Evolutionary conservation across 2,888 invertebrate species (phyloP).

Genomic region (Drosophila hawaiiensis): DNA sequence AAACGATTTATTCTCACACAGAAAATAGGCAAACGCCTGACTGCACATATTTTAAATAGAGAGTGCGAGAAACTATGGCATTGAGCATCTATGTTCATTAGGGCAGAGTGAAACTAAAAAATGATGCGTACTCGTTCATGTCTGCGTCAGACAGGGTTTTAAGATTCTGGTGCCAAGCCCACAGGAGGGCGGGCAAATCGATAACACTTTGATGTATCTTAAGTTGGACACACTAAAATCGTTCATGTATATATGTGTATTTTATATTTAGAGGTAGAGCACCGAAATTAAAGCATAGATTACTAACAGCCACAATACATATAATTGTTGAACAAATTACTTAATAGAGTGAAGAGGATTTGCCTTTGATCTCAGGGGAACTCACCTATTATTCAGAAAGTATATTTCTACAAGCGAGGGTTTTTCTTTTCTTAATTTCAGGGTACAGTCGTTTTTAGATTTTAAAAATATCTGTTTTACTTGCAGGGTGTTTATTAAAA

Average conservation of each 20-base stretch:
- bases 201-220: neutral
- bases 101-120: neutral
- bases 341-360: neutral
- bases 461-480: neutral
- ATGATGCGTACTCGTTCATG: neutral
- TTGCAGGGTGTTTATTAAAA: neutral
- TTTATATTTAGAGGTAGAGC: neutral
- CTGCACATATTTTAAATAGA: constrained; percentile 1
- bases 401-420: neutral
- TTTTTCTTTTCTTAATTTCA: neutral
- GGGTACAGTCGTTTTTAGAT: neutral
- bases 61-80: neutral
- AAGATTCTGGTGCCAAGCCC: neutral
- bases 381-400: neutral
- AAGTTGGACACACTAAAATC: neutral
- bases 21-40: neutral
- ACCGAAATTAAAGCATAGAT: neutral
- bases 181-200: neutral
- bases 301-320: neutral
- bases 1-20: neutral
- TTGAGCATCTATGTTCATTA: neutral
- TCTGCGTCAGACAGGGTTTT: neutral
- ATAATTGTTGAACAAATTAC: neutral
- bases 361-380: neutral
- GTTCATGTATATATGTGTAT: neutral